phyloP scores from a whole-genome alignment of 2,113 vertebrate species.

The Oncorhynchus gorbuscha region DNA sequence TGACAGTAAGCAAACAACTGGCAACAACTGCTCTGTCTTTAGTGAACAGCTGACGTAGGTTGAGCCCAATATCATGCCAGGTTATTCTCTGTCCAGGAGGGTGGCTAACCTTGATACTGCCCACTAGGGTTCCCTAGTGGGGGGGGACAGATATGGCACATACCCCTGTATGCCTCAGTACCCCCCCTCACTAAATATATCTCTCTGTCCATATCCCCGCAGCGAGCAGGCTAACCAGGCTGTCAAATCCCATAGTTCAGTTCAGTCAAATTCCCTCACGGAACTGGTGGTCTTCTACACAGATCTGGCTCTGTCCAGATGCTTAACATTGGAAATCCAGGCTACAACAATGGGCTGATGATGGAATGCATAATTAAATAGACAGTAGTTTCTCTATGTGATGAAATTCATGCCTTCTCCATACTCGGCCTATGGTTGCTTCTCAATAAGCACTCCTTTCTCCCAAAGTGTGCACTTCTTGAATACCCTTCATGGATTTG shows the following conservation, averaged over 20 bases:
- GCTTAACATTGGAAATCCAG: not conserved
- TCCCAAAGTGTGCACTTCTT: too few relatives aligned
- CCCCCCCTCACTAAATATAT: conserved; percentile 25
- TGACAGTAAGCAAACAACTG: not conserved
- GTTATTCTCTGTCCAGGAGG: conserved; percentile 18
- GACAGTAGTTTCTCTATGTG: too few relatives aligned
- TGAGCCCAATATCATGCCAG: conserved; percentile 28
- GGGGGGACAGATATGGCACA: conserved; percentile 4
- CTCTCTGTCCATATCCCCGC: not conserved
- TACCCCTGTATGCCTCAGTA: not conserved
- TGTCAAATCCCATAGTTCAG: conserved; percentile 7
- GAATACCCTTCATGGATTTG: too few relatives aligned
- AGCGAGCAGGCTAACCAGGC: conserved; percentile 5
- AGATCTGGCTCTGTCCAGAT: not conserved
- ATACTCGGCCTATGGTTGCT: too few relatives aligned
- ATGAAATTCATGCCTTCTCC: too few relatives aligned
- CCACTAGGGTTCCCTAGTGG: not conserved
- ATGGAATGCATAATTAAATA: too few relatives aligned
- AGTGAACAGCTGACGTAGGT: conserved; percentile 52
- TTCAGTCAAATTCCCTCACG: conserved; percentile 7
- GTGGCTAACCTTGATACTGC: conserved; percentile 48
- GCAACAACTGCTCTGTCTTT: not conserved
- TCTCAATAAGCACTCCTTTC: too few relatives aligned
- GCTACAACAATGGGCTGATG: too few relatives aligned
- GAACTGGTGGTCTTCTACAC: not conserved